These are phyloP conservation scores for Apus apus DNA, from an alignment of 2,113 vertebrate genomes.

Conservation along the genomic window DNA sequence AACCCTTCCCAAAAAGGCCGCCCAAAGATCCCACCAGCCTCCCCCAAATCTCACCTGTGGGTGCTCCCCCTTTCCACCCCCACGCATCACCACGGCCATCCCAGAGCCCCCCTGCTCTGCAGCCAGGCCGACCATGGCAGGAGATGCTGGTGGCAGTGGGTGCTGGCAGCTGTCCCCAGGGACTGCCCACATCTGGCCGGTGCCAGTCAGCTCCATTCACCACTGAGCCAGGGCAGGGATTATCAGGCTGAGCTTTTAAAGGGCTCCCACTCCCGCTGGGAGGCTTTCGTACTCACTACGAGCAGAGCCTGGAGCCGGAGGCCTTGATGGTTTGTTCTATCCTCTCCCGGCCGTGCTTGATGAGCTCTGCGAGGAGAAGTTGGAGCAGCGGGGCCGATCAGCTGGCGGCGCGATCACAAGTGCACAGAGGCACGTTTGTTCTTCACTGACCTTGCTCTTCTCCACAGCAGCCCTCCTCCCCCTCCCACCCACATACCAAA, in stretches of 20 bases:
- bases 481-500: constrained; percentile 55
- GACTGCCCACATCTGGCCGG: constrained; percentile 41
- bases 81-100: neutral
- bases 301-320: constrained; percentile 57
- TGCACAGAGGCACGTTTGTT: constrained; percentile 65
- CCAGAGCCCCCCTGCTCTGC: neutral
- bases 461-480: constrained; percentile 36
- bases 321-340: constrained; percentile 65
- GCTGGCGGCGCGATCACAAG: neutral
- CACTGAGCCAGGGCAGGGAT: neutral
- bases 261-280: neutral
- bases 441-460: constrained; percentile 66
- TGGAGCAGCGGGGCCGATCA: constrained; percentile 2
- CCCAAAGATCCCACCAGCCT: neutral
- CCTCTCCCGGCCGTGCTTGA: constrained; percentile 64
- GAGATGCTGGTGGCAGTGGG: neutral
- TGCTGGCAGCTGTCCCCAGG: neutral
- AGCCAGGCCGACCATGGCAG: neutral
- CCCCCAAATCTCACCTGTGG: constrained; percentile 5
- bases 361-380: constrained; percentile 54
- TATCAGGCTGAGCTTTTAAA: constrained; percentile 7
- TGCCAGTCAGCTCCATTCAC: constrained; percentile 66
- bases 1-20: neutral
- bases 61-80: neutral
- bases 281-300: constrained; percentile 40